Percentiles rank a stretch among this genome's conserved stretches.
phyloP scores from a whole-genome alignment of 2,888 invertebrate genomes.

The Chydorus sphaericus region DNA sequence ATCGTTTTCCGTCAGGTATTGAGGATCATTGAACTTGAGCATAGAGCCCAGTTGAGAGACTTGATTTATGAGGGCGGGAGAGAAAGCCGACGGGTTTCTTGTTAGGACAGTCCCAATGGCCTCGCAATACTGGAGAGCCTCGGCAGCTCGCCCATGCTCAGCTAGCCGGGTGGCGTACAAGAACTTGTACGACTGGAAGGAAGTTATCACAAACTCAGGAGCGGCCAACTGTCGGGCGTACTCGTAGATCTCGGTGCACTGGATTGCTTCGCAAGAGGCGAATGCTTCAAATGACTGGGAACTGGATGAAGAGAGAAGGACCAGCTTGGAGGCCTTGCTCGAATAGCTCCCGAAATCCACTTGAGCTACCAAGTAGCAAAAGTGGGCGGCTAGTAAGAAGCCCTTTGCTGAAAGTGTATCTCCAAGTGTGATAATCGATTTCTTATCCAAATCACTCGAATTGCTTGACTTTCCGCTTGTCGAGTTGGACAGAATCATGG shows the following conservation, averaged over 20 bases:
- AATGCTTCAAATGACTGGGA: slow-evolving; percentile 45
- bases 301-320: slow-evolving; percentile 63
- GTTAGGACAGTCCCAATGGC: slow-evolving; percentile 43
- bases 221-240: slow-evolving; percentile 72
- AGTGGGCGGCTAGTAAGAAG: slow-evolving; percentile 61
- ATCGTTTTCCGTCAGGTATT: slow-evolving; percentile 34
- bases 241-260: slow-evolving; percentile 90
- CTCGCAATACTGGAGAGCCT: slow-evolving; percentile 71
- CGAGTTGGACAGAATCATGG: slow-evolving; percentile 77
- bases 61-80: slow-evolving; percentile 23
- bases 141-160: slow-evolving; percentile 60
- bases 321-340: slow-evolving; percentile 45
- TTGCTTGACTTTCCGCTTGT: slow-evolving; percentile 37
- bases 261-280: slow-evolving; percentile 67
- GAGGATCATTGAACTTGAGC: slow-evolving; percentile 54
- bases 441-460: slow-evolving; percentile 58
- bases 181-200: slow-evolving; percentile 72
- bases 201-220: slow-evolving; percentile 51
- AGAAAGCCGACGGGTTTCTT: slow-evolving; percentile 9
- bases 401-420: slow-evolving; percentile 31
- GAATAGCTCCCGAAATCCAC: slow-evolving; percentile 41
- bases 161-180: slow-evolving; percentile 60
- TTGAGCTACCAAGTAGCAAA: slow-evolving; percentile 84
- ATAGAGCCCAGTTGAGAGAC: slow-evolving; percentile 40
- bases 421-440: slow-evolving; percentile 50